Conservation (phyloP, 1,140 invertebrate species). For the Drosophila setifemur region DNA sequence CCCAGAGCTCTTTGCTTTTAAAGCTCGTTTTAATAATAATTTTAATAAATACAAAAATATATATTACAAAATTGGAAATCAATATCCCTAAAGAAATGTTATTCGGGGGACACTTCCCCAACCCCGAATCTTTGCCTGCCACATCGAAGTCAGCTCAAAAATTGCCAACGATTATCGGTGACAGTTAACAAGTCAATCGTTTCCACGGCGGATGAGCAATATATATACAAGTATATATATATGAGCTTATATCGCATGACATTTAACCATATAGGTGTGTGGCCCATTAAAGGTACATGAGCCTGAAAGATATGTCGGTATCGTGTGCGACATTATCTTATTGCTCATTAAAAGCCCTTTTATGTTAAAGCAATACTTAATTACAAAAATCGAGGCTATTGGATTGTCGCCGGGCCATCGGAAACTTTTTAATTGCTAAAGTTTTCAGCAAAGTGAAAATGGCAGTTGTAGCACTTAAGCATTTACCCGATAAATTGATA, state of each 20-base stretch:
- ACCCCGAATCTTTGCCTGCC: background rate
- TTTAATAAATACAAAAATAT: no score
- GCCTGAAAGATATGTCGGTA: background rate
- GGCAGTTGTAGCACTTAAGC: constrained; percentile 62
- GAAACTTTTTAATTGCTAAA: constrained; percentile 73
- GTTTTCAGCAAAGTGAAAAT: constrained; percentile 47
- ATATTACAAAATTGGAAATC: no score
- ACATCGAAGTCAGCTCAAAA: constrained; percentile 23
- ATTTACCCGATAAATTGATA: constrained; percentile 61
- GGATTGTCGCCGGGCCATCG: constrained; percentile 1
- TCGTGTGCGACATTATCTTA: constrained; percentile 41
- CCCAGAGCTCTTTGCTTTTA: no score
- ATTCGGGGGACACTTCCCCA: background rate
- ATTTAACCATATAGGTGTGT: no score
- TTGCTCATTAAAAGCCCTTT: constrained; percentile 62
- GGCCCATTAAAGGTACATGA: constrained; percentile 7
- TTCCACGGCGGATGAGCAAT: constrained; percentile 10
- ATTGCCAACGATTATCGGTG: constrained; percentile 57
- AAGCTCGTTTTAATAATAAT: no score
- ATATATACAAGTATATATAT: background rate
- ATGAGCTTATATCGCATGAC: no score
- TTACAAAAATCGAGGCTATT: constrained; percentile 43
- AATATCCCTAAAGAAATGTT: background rate
- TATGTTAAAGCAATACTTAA: constrained; percentile 49
- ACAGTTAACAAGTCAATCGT: constrained; percentile 71